A percentile compares a stretch with the other conserved stretches of the same genome.
Conservation (phyloP, 1,140 invertebrate genomes). For the Diachasma alloeum region DNA sequence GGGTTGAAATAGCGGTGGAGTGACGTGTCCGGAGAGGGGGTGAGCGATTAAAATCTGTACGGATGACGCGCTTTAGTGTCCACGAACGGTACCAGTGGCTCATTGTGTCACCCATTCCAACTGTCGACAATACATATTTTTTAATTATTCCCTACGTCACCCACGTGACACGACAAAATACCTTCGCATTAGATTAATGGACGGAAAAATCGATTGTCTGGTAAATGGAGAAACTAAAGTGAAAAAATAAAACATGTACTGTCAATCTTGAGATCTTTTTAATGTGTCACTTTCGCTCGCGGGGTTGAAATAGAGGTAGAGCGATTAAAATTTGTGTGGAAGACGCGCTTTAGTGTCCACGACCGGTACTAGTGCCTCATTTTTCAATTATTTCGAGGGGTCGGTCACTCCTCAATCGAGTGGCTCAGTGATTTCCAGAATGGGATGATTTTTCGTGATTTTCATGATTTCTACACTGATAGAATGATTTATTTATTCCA, state of each 20-base stretch:
- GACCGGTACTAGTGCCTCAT: too few relatives aligned
- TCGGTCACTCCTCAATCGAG: too few relatives aligned
- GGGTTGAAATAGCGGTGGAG: background rate
- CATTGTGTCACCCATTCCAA: background rate
- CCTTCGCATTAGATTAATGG: background rate
- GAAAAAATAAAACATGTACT: background rate
- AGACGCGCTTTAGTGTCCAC: too few relatives aligned
- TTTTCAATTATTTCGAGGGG: too few relatives aligned
- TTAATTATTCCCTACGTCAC: background rate
- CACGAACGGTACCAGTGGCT: background rate
- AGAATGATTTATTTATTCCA: too few relatives aligned
- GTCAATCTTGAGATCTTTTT: background rate
- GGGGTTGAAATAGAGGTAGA: background rate
- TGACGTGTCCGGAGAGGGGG: too few relatives aligned
- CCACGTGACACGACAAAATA: background rate
- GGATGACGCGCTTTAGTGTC: too few relatives aligned
- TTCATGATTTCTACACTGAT: too few relatives aligned
- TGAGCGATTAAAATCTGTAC: too few relatives aligned
- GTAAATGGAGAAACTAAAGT: background rate
- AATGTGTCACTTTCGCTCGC: constrained; percentile 19
- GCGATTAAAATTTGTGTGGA: too few relatives aligned
- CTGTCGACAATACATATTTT: background rate
- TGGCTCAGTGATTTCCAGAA: too few relatives aligned
- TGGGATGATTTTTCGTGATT: too few relatives aligned
- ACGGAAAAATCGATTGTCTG: background rate